Conservation (phyloP, 2,113 vertebrate genomes). For the Gracilinanus agilis region DNA sequence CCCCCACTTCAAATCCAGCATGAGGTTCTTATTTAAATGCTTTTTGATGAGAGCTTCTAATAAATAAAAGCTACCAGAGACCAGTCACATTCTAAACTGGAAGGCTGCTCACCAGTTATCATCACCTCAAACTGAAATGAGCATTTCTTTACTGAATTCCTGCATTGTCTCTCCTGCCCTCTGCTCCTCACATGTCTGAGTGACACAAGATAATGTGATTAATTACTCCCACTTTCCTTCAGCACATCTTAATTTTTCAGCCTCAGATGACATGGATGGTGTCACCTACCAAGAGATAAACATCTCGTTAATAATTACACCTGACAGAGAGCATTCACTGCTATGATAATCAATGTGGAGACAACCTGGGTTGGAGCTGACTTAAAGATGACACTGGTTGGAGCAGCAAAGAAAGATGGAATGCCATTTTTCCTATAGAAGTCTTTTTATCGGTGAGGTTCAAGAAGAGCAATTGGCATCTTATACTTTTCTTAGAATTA, state of each 20-base stretch:
- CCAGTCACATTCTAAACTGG: slow-evolving; percentile 51
- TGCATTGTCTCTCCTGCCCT: slow-evolving; percentile 34
- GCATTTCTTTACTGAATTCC: slow-evolving; percentile 50
- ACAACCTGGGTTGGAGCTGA: slow-evolving; percentile 45
- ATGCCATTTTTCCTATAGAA: background rate
- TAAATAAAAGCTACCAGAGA: slow-evolving; percentile 40
- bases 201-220: slow-evolving; percentile 60
- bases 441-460: background rate
- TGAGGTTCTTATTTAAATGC: slow-evolving; percentile 37
- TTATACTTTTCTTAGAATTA: background rate
- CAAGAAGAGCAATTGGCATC: background rate
- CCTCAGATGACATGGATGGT: slow-evolving; percentile 58
- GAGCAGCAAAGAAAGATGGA: background rate
- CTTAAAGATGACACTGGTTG: slow-evolving; percentile 1
- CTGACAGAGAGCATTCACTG: background rate
- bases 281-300: slow-evolving; percentile 23
- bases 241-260: slow-evolving; percentile 69
- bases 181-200: slow-evolving; percentile 54
- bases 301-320: slow-evolving; percentile 53
- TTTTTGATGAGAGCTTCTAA: slow-evolving; percentile 33
- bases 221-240: slow-evolving; percentile 70
- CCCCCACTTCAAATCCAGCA: slow-evolving; percentile 45
- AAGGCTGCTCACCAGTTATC: slow-evolving; percentile 29
- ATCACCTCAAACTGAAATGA: slow-evolving; percentile 41
- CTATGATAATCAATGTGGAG: slow-evolving; percentile 38